Evolutionary conservation across 2,113 vertebrate genomes (phyloP).

Genomic region (Macroglossus sobrinus): DNA sequence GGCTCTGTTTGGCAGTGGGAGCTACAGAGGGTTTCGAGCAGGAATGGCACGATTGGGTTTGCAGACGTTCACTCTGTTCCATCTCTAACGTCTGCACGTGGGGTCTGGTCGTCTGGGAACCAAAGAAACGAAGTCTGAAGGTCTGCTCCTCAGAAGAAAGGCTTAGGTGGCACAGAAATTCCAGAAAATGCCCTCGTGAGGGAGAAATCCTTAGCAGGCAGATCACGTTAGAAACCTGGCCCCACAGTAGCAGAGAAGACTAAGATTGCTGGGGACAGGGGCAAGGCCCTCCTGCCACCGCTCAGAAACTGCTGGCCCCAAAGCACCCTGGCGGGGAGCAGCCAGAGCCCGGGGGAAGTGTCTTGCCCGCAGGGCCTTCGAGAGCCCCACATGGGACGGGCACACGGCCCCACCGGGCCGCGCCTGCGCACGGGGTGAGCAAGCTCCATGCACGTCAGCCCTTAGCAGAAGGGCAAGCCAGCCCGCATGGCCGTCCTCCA

Average conservation of each 20-base stretch:
- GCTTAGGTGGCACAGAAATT: not conserved
- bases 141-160: not conserved
- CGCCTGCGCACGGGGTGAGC: not conserved
- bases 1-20: not conserved
- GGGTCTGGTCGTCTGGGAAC: not conserved
- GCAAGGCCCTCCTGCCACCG: not conserved
- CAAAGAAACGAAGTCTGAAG: not conserved
- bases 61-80: not conserved
- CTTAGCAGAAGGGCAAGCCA: not conserved
- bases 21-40: not conserved
- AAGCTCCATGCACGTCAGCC: not conserved
- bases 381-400: too few species aligned
- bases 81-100: not conserved
- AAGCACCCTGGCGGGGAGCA: not conserved
- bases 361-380: accelerated
- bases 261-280: not conserved
- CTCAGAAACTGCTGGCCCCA: not conserved
- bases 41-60: not conserved
- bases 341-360: not conserved
- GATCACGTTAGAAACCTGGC: not conserved
- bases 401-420: not conserved
- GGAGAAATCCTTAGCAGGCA: not conserved
- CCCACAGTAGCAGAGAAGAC: not conserved
- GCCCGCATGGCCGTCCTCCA: not conserved
- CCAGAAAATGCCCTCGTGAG: not conserved